Evolutionary conservation across 2,888 invertebrate genomes (phyloP).

Genomic region (Escarpia spicata): DNA sequence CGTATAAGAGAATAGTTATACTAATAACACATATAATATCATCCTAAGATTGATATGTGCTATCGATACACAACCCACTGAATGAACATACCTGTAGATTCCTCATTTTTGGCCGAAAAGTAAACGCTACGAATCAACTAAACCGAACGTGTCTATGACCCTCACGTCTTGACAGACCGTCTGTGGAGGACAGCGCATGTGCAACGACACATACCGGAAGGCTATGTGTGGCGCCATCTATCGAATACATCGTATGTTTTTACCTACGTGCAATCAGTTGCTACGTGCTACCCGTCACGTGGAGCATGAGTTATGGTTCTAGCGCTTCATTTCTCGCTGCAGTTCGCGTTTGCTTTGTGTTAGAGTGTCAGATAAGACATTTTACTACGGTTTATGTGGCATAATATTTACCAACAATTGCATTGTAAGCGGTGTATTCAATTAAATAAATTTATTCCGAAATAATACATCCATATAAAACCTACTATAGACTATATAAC

Average conservation of each 20-base stretch:
- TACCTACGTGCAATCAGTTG: not conserved
- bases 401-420: not conserved
- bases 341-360: not conserved
- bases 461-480: too few relatives aligned
- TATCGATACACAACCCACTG: not conserved
- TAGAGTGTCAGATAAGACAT: not conserved
- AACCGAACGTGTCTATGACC: not conserved
- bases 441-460: too few relatives aligned
- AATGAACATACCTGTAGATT: not conserved
- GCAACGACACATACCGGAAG: not conserved
- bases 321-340: not conserved
- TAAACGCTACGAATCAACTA: not conserved
- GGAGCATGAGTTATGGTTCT: not conserved
- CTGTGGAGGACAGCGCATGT: conserved; percentile 1
- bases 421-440: not conserved
- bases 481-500: too few relatives aligned
- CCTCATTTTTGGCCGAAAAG: not conserved
- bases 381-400: too few relatives aligned
- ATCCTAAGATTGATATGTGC: not conserved
- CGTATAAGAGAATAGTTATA: not conserved
- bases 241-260: not conserved
- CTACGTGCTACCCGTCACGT: not conserved
- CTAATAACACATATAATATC: not conserved
- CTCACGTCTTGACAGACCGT: conserved; percentile 16
- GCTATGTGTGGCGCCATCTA: not conserved